These are phyloP conservation scores for Erannis defoliaria DNA, from an alignment of 2,888 invertebrate genomes.

Conservation along the genomic window DNA sequence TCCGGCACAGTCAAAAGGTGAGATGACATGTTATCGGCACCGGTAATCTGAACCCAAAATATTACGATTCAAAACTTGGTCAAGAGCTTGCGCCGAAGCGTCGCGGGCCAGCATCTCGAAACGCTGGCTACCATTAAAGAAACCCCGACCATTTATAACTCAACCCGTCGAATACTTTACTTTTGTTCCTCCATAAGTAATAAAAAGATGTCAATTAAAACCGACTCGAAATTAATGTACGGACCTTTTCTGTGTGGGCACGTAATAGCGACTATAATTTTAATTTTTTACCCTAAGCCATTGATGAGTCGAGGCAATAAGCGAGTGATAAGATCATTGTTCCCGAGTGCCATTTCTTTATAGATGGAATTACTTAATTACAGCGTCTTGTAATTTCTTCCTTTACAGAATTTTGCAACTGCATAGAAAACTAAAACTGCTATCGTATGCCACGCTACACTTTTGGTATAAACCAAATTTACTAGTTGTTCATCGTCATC, in stretches of 20 bases:
- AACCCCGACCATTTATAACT: constrained; percentile 79
- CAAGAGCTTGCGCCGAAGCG: constrained; percentile 72
- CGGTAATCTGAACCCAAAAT: constrained; percentile 86
- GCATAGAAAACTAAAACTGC: too few species aligned
- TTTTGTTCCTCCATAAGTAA: constrained; percentile 69
- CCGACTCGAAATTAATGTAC: constrained; percentile 68
- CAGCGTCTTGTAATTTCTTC: background rate
- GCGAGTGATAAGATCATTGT: constrained; percentile 32
- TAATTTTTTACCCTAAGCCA: constrained; percentile 38
- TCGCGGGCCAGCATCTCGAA: constrained; percentile 67
- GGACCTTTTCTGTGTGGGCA: constrained; percentile 52
- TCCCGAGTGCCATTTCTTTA: constrained; percentile 23
- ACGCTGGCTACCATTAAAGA: constrained; percentile 77
- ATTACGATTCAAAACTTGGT: constrained; percentile 86
- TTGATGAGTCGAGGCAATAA: constrained; percentile 33
- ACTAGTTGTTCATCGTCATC: too few species aligned
- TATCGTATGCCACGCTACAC: background rate
- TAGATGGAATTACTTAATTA: constrained; percentile 10
- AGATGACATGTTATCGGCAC: constrained; percentile 82
- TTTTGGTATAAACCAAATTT: too few species aligned
- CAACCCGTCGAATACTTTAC: constrained; percentile 74
- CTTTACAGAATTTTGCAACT: constrained; percentile 1
- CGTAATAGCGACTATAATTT: constrained; percentile 45
- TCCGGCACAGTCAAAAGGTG: constrained; percentile 76
- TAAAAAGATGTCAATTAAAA: constrained; percentile 82